Conservation (phyloP, 2,797 vertebrate species). For the Molossus alvarezi region DNA sequence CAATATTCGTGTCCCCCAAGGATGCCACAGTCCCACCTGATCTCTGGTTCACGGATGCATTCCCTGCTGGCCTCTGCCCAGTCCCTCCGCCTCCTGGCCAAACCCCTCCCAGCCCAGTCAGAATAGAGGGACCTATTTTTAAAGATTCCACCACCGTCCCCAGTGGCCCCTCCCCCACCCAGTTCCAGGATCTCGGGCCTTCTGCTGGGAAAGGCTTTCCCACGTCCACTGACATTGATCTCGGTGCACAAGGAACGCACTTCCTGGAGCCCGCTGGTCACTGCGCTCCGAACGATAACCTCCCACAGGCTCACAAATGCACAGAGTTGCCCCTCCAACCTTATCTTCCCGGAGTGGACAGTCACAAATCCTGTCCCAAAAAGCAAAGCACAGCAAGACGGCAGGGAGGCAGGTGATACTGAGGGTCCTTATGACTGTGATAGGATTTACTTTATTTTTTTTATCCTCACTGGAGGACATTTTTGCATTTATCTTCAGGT, state of each 20-base stretch:
- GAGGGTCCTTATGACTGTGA: neutral
- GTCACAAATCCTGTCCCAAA: neutral
- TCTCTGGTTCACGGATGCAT: neutral
- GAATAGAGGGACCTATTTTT: conserved; percentile 76
- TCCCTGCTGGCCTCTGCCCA: conserved; percentile 20
- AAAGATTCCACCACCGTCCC: conserved; percentile 67
- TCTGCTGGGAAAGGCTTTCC: conserved; percentile 68
- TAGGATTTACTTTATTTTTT: no score
- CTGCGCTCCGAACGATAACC: conserved; percentile 63
- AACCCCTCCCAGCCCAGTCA: conserved; percentile 63
- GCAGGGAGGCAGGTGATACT: neutral
- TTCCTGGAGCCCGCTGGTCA: conserved; percentile 17
- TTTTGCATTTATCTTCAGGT: no score
- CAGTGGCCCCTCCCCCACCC: neutral
- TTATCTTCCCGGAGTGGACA: conserved; percentile 49
- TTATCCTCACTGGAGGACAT: no score
- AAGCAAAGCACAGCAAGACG: conserved; percentile 18
- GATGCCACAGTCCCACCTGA: conserved; percentile 1
- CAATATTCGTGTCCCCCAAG: neutral
- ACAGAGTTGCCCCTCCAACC: conserved; percentile 1
- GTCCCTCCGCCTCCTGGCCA: neutral
- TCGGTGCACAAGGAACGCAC: neutral
- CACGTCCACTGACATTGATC: neutral
- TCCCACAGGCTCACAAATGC: conserved; percentile 37
- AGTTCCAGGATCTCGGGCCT: conserved; percentile 69